Conservation (phyloP, 2,113 vertebrate species). For the Gopherus flavomarginatus region DNA sequence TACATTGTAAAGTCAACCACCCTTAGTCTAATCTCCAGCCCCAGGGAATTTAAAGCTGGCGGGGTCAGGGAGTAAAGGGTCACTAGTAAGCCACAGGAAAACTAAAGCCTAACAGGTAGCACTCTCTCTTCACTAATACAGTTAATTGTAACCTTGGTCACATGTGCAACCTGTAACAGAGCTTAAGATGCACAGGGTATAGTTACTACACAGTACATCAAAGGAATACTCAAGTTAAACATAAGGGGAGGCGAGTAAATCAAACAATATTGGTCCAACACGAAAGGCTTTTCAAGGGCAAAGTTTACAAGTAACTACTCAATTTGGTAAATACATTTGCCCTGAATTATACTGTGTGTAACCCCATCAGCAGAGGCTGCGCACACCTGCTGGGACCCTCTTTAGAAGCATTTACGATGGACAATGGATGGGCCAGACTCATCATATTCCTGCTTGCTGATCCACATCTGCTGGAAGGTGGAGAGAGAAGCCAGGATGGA, state of each 20-base stretch:
- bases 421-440: slow-evolving; percentile 80
- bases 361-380: accelerated
- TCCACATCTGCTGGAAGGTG: slow-evolving; percentile 83
- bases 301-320: not conserved
- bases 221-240: accelerated
- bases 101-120: not conserved
- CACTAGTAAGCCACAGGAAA: not conserved
- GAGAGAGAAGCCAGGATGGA: slow-evolving; percentile 81
- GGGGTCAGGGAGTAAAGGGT: not conserved
- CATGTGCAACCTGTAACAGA: not conserved
- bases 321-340: not conserved
- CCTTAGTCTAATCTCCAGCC: accelerated
- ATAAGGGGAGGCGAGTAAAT: not conserved
- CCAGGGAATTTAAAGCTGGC: accelerated
- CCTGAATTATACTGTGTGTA: not conserved
- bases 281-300: not conserved
- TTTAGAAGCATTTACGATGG: slow-evolving; percentile 79
- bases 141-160: not conserved
- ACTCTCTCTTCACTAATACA: not conserved
- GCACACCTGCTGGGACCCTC: slow-evolving; percentile 33
- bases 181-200: not conserved
- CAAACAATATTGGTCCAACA: not conserved
- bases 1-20: not conserved
- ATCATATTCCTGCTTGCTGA: slow-evolving; percentile 83
- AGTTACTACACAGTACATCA: not conserved